Evolutionary conservation across 2,888 invertebrate genomes (phyloP).

Genomic region (Exephanes ischioxanthus): DNA sequence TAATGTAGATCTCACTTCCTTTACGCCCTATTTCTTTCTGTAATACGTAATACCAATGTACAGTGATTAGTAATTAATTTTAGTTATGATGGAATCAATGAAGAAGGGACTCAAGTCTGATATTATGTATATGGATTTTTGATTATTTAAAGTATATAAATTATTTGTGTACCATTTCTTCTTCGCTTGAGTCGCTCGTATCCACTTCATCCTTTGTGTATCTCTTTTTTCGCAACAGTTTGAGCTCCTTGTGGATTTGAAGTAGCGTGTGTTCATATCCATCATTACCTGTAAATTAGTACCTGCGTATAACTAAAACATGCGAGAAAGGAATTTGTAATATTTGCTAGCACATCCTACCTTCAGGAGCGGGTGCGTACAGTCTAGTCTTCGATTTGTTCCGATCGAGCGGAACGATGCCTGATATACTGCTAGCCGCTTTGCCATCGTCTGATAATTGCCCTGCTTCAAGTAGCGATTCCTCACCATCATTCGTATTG

Average conservation of each 20-base stretch:
- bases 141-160: neutral
- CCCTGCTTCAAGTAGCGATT: neutral
- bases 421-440: neutral
- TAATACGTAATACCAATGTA: neutral
- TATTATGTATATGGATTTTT: neutral
- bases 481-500: neutral
- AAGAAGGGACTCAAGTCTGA: neutral
- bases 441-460: neutral
- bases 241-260: neutral
- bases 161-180: conserved; percentile 14
- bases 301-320: neutral
- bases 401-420: neutral
- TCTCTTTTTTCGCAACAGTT: neutral
- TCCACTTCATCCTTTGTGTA: neutral
- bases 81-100: neutral
- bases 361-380: neutral
- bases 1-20: conserved; percentile 22
- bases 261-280: neutral
- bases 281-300: neutral
- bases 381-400: conserved; percentile 3
- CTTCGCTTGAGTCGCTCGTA: conserved; percentile 8
- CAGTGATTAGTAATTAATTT: conserved; percentile 17
- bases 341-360: neutral
- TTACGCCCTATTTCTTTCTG: conserved; percentile 38
- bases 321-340: neutral